These are phyloP conservation scores for Drosophila asahinai DNA, from an alignment of 1,140 invertebrate species.

Conservation along the genomic window DNA sequence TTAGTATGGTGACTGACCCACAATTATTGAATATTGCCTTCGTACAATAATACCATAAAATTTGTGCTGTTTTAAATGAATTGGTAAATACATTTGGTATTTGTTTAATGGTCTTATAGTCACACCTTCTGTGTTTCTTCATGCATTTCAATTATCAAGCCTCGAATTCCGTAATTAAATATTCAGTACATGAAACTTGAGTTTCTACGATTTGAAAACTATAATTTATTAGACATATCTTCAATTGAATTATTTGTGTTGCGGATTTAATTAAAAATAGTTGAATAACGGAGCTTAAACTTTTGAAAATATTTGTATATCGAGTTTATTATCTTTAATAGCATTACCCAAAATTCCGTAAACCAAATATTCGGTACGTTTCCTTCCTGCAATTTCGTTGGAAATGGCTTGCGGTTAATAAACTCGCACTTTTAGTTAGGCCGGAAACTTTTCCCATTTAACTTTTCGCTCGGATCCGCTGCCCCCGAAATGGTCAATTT, in stretches of 20 bases:
- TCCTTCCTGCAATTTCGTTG: constrained; percentile 11
- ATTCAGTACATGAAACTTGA: constrained; percentile 6
- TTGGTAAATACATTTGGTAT: constrained; percentile 38
- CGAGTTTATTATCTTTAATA: neutral
- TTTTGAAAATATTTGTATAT: neutral
- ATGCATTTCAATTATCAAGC: constrained; percentile 20
- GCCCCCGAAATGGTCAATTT: constrained; percentile 31
- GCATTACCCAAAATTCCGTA: neutral
- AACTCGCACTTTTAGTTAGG: constrained; percentile 67
- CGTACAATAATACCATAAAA: constrained; percentile 32
- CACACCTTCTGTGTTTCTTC: constrained; percentile 22
- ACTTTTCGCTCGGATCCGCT: constrained; percentile 59
- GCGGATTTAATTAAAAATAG: neutral
- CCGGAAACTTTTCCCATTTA: constrained; percentile 74
- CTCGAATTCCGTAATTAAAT: constrained; percentile 9
- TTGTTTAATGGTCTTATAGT: constrained; percentile 20
- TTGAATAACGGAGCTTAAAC: neutral
- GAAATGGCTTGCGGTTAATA: constrained; percentile 70
- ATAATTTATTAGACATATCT: constrained; percentile 1
- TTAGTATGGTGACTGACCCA: constrained; percentile 27
- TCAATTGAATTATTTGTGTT: neutral
- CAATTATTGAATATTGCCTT: constrained; percentile 50
- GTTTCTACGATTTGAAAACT: constrained; percentile 9
- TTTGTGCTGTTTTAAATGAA: constrained; percentile 27
- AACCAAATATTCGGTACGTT: constrained; percentile 6